Conservation (phyloP, 2,888 invertebrate genomes). For the Octodonta nipae region DNA sequence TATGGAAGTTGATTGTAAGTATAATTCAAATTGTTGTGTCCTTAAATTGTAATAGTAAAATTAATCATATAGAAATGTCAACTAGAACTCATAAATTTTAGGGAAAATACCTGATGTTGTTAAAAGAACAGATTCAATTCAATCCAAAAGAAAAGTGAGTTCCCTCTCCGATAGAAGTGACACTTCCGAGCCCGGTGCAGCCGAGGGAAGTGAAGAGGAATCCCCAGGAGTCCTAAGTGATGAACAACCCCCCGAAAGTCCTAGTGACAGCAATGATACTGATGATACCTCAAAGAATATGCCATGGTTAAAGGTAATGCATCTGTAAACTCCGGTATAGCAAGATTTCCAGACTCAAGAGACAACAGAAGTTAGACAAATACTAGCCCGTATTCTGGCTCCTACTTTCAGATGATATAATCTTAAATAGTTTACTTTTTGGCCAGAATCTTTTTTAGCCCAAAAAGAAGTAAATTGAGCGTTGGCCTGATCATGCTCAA, state of each 20-base stretch:
- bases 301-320: conserved; percentile 90
- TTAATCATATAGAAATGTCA: no score
- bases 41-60: no score
- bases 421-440: no score
- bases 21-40: not conserved
- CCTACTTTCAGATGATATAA: no score
- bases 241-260: conserved; percentile 86
- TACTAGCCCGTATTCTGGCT: no score
- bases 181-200: conserved; percentile 63
- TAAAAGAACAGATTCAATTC: conserved; percentile 74
- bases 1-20: conserved; percentile 65
- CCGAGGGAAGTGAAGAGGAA: conserved; percentile 56
- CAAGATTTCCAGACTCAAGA: no score
- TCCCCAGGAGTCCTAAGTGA: conserved; percentile 68
- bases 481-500: no score
- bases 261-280: conserved; percentile 76
- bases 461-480: no score
- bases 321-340: no score
- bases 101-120: conserved; percentile 45
- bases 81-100: no score
- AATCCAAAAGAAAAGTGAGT: conserved; percentile 80
- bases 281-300: conserved; percentile 82
- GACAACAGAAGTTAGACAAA: no score
- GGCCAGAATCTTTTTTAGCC: no score
- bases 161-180: conserved; percentile 84